Conservation (phyloP, 2,888 invertebrate genomes). For the Elgonia sp. region DNA sequence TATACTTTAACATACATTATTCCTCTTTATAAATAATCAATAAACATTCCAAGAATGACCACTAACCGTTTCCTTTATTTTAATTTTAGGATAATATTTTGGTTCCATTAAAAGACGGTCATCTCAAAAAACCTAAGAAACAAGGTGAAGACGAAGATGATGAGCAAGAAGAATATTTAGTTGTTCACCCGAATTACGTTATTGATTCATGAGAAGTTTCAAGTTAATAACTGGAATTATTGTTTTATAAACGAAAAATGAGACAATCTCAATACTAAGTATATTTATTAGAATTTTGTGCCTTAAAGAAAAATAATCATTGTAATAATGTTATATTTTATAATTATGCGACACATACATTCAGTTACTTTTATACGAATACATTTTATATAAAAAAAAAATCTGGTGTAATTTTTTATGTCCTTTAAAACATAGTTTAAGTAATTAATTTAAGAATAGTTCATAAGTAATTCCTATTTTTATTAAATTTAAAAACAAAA, state of each 20-base stretch:
- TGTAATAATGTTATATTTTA: not conserved
- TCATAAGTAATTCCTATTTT: too few species aligned
- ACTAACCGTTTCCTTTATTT: not conserved
- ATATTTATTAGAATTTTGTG: not conserved
- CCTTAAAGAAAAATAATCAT: not conserved
- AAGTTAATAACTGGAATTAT: too few species aligned
- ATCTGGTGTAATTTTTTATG: not conserved
- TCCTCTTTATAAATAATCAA: too few species aligned
- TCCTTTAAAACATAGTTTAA: not conserved
- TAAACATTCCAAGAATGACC: too few species aligned
- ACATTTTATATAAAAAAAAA: constrained; percentile 18
- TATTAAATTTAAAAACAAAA: too few species aligned
- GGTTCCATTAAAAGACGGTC: not conserved
- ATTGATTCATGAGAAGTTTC: constrained; percentile 88
- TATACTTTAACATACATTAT: too few species aligned
- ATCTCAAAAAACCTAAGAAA: not conserved
- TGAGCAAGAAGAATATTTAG: not conserved
- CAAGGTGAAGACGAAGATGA: not conserved
- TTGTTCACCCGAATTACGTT: constrained; percentile 98
- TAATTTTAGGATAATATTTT: not conserved
- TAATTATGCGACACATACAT: constrained; percentile 9
- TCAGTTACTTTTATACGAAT: constrained; percentile 34
- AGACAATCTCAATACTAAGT: too few species aligned
- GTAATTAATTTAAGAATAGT: not conserved
- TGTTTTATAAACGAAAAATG: too few species aligned